Conservation (phyloP, 2,888 invertebrate genomes). For the Petrophora chlorosata region DNA sequence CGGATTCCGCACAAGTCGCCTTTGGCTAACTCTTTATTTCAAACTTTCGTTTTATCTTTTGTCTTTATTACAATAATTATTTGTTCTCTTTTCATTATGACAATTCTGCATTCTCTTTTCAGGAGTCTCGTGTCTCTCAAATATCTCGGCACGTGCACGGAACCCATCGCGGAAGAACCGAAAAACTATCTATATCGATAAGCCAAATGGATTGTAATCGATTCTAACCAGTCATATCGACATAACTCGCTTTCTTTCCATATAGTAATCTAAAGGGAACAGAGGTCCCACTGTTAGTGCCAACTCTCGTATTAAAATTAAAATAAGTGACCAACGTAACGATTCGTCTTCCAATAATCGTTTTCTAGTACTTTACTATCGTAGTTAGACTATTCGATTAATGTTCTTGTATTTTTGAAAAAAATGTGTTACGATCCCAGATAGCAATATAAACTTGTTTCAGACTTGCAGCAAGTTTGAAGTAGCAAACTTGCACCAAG, state of each 20-base stretch:
- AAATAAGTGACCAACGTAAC: slow-evolving; percentile 48
- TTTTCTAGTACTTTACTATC: slow-evolving; percentile 17
- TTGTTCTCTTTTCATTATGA: too few species aligned
- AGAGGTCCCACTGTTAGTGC: slow-evolving; percentile 60
- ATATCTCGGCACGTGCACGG: slow-evolving; percentile 93
- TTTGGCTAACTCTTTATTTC: too few species aligned
- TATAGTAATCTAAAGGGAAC: slow-evolving; percentile 43
- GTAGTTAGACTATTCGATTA: slow-evolving; percentile 14
- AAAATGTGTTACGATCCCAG: background rate
- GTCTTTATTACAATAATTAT: too few species aligned
- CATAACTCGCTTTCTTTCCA: slow-evolving; percentile 48
- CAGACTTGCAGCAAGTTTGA: too few species aligned
- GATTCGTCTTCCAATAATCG: slow-evolving; percentile 54
- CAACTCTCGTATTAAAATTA: slow-evolving; percentile 50
- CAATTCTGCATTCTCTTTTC: slow-evolving; percentile 53
- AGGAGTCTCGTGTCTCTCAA: slow-evolving; percentile 89
- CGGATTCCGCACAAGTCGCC: too few species aligned
- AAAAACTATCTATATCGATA: slow-evolving; percentile 93
- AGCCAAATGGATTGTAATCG: slow-evolving; percentile 29
- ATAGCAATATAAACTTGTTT: too few species aligned
- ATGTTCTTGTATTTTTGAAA: slow-evolving; percentile 3
- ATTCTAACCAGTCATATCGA: slow-evolving; percentile 44
- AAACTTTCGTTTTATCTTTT: too few species aligned
- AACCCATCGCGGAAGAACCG: slow-evolving; percentile 92
- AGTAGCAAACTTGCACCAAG: too few species aligned